Evolutionary conservation across 1,140 invertebrate species (phyloP), one percentile per base, ranked within the genome.

Genomic region (Neodiprion fabricii): DNA sequence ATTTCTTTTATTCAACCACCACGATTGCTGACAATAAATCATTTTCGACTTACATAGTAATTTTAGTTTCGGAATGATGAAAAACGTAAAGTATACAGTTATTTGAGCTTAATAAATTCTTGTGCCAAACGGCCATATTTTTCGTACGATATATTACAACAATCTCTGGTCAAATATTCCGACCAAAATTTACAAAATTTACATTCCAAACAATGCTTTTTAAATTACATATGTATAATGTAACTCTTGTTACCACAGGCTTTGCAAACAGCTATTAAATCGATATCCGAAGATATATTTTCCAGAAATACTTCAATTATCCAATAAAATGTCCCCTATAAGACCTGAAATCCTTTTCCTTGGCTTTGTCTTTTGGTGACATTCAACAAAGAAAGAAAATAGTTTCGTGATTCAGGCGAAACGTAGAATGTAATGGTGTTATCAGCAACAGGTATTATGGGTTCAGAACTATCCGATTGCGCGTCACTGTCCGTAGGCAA

Each of bases 311-410:
- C 53, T 61, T 61, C n/a, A 17, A 61, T 14, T 61, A 17, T 61
- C n/a, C 9, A 9, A 61, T 5, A 0, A 17, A 61, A 61, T 61
- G 53, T 70, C 48, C 47, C 72, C 83, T 82, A 88, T 70, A 89
- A 83, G 75, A 89, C 85, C 48, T 76, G 75, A 81, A 83, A 88
- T 80, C 79, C 88, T 72, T 78, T 84, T 70, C 79, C 82, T 72
- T 85, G 85, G 75, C 77, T 85, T 82, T 90, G 88, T 74, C 89
- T 87, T 78, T 89, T 90, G 1, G 88, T 87, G 47, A 90, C 82
- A 65, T 86, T 85, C 28, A 91, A 86, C 69, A 91, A 73, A 61
- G 86, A 87, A 40, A 90, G 75, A 74, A 91, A 86, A 79, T 90
- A 89, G 80, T 88, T 89, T 50, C 87, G 85, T 65, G 84, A 86